These are phyloP conservation scores for Thalassaphorura encarpata DNA, from an alignment of 1,140 invertebrate species.

Conservation along the genomic window DNA sequence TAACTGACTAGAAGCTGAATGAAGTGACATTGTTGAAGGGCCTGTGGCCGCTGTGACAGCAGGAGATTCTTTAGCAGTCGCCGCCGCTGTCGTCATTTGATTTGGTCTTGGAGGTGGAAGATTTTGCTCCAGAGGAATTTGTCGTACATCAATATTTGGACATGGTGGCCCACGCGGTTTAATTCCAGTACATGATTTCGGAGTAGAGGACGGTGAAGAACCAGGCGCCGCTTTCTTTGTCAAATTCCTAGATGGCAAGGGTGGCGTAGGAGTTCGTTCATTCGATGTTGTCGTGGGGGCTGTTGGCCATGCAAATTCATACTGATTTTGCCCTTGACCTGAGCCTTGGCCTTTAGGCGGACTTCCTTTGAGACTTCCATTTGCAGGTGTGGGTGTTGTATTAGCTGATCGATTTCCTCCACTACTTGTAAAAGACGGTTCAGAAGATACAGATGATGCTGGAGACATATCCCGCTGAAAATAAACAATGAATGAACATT, in stretches of 20 bases:
- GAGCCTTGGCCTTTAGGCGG: slow-evolving; percentile 7
- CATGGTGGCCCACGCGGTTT: slow-evolving; percentile 42
- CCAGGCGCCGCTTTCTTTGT: slow-evolving; percentile 7
- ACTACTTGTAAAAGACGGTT: slow-evolving; percentile 11
- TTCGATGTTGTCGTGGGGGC: neutral
- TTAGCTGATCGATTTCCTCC: slow-evolving; percentile 24
- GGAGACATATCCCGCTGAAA: slow-evolving; percentile 32
- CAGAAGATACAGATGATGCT: slow-evolving; percentile 29
- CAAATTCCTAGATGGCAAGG: neutral
- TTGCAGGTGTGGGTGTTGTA: slow-evolving; percentile 30
- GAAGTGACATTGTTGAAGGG: neutral
- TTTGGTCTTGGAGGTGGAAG: slow-evolving; percentile 34
- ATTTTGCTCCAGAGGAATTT: slow-evolving; percentile 39
- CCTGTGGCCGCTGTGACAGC: neutral
- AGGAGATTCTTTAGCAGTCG: neutral
- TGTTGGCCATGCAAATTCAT: neutral
- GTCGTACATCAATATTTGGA: slow-evolving; percentile 47
- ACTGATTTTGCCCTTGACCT: neutral
- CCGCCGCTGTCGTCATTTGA: neutral
- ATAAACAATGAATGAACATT: slow-evolving; percentile 9
- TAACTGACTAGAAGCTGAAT: slow-evolving; percentile 20
- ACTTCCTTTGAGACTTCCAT: slow-evolving; percentile 4
- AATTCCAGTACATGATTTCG: no score
- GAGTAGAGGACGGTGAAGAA: slow-evolving; percentile 33
- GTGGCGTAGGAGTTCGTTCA: neutral